These are phyloP conservation scores for Aelia acuminata DNA, from an alignment of 2,888 invertebrate genomes.

Conservation along the genomic window DNA sequence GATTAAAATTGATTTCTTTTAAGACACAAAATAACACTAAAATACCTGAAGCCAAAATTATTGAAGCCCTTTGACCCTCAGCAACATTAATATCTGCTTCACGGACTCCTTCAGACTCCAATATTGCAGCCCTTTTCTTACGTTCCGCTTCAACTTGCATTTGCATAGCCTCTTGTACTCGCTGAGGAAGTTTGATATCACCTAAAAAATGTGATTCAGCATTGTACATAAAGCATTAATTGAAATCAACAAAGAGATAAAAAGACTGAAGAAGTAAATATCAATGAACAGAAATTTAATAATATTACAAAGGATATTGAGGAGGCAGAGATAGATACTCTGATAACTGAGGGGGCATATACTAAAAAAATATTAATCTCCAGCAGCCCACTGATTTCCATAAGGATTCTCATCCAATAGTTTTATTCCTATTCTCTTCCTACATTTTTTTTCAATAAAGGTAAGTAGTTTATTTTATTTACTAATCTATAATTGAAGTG, in stretches of 20 bases:
- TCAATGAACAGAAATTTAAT: not conserved
- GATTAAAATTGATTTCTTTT: too few relatives aligned
- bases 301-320: slow-evolving; percentile 15
- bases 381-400: too few relatives aligned
- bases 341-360: too few relatives aligned
- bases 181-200: slow-evolving; percentile 77
- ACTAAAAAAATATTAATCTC: too few relatives aligned
- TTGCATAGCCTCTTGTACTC: slow-evolving; percentile 99
- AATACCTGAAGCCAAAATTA: slow-evolving; percentile 90
- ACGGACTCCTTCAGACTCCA: slow-evolving; percentile 95
- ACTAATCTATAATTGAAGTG: too few relatives aligned
- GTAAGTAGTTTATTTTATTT: too few relatives aligned
- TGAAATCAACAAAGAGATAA: slow-evolving; percentile 58
- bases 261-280: not conserved
- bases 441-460: too few relatives aligned
- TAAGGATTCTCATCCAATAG: too few relatives aligned
- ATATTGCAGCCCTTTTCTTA: slow-evolving; percentile 93
- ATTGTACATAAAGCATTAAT: not conserved
- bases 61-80: slow-evolving; percentile 92
- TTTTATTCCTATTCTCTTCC: too few relatives aligned
- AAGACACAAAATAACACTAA: not conserved
- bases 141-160: slow-evolving; percentile 99
- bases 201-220: slow-evolving; percentile 65
- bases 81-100: slow-evolving; percentile 97
- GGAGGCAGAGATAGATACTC: not conserved